A percentile compares a stretch with the other conserved stretches of the same genome.
Conservation (phyloP, 2,797 vertebrate genomes). For the Hypotaenidia philippensis region DNA sequence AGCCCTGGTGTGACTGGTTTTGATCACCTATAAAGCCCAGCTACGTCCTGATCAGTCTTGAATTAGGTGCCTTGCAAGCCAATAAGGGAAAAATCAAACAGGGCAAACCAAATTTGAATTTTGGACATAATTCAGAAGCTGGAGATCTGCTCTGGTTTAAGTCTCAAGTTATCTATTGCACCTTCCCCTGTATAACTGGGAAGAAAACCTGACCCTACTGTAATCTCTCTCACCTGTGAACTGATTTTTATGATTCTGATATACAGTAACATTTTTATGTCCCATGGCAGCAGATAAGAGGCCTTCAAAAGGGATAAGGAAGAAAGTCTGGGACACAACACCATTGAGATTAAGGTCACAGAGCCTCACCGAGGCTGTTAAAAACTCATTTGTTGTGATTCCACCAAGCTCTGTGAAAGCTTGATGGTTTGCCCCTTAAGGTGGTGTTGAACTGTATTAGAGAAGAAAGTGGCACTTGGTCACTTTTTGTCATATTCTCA, state of each 20-base stretch:
- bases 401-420: background rate
- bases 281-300: background rate
- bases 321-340: background rate
- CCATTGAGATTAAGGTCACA: background rate
- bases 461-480: background rate
- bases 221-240: background rate
- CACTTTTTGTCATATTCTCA: background rate
- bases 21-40: background rate
- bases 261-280: background rate
- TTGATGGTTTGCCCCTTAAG: background rate
- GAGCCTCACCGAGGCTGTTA: background rate
- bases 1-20: background rate
- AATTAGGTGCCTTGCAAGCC: background rate
- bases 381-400: background rate
- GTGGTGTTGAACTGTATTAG: background rate
- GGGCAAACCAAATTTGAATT: background rate
- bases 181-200: background rate
- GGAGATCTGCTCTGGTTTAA: background rate
- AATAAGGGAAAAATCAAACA: background rate
- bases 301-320: background rate
- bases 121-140: background rate
- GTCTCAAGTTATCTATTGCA: background rate
- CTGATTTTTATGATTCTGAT: background rate
- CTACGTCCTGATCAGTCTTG: rapidly evolving
- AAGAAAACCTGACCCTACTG: background rate